A percentile compares a stretch with the other conserved stretches of the same genome.
phyloP scores from a whole-genome alignment of 2,888 invertebrate species.

The Stictocephala bisonia region DNA sequence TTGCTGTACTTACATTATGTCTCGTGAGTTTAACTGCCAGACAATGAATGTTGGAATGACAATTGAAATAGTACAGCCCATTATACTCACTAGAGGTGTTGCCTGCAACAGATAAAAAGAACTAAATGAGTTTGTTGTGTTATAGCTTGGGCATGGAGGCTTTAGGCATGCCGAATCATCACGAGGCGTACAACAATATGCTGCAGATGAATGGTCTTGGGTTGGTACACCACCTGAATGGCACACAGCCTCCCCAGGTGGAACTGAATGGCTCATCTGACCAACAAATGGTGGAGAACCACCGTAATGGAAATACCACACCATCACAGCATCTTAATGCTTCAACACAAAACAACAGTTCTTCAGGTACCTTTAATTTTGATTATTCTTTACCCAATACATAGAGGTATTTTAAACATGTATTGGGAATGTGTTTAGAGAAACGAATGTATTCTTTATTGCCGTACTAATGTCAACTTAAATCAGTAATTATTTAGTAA shows the following conservation, averaged over 20 bases:
- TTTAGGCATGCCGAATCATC: conserved; percentile 58
- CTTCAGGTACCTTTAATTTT: too few species aligned
- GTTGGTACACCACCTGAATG: conserved; percentile 53
- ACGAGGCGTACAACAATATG: conserved; percentile 59
- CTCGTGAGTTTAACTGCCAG: conserved; percentile 42
- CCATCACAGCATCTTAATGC: conserved; percentile 52
- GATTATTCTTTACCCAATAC: too few species aligned
- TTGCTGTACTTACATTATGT: conserved; percentile 53
- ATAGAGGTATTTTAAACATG: too few species aligned
- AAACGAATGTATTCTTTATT: too few species aligned
- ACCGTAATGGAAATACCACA: conserved; percentile 61
- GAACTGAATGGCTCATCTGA: conserved; percentile 62
- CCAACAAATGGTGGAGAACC: conserved; percentile 19
- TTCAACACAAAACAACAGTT: conserved; percentile 23
- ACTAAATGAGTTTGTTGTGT: conserved; percentile 37
- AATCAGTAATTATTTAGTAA: too few species aligned
- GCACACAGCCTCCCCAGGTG: conserved; percentile 61
- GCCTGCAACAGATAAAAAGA: conserved; percentile 42
- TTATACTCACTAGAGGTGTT: conserved; percentile 36
- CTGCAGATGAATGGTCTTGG: conserved; percentile 58
- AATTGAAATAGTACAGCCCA: not conserved
- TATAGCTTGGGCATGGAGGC: conserved; percentile 60
- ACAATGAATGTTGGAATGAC: not conserved
- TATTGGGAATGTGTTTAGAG: too few species aligned
- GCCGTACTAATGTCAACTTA: too few species aligned